A percentile compares a stretch with the other conserved stretches of the same genome.
Evolutionary conservation across 2,888 invertebrate species (phyloP).

Genomic region (Pinctada fucata): DNA sequence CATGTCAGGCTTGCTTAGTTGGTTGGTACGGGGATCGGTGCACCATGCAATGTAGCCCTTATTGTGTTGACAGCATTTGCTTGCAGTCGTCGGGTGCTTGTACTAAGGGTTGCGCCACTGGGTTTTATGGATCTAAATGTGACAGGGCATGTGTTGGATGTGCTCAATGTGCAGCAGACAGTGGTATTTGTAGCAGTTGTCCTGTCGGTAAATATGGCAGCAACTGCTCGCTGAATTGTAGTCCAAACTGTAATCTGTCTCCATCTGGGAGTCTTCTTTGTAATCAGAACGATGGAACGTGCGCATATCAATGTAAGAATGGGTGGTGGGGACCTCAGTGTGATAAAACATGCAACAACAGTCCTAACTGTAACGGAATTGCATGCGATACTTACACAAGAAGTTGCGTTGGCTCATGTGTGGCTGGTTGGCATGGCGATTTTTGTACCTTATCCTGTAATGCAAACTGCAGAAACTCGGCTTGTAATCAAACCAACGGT

Average conservation of each 20-base stretch:
- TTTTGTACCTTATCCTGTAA: constrained; percentile 18
- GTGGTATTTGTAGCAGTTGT: constrained; percentile 26
- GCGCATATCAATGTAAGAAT: constrained; percentile 13
- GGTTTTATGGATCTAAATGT: constrained; percentile 34
- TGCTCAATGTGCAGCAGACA: constrained; percentile 18
- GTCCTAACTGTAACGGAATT: background rate
- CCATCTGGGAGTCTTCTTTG: constrained; percentile 13
- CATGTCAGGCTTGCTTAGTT: constrained; percentile 11
- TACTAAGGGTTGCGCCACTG: background rate
- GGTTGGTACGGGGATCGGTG: constrained; percentile 28
- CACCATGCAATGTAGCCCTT: constrained; percentile 12
- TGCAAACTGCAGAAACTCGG: constrained; percentile 9
- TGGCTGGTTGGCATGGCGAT: constrained; percentile 20
- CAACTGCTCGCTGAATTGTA: constrained; percentile 16
- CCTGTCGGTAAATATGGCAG: constrained; percentile 1
- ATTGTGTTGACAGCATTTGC: constrained; percentile 19
- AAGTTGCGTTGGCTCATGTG: constrained; percentile 21
- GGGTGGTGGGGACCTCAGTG: constrained; percentile 31
- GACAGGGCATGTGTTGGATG: constrained; percentile 19
- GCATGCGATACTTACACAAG: constrained; percentile 24
- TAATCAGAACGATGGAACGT: constrained; percentile 19
- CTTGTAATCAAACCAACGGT: constrained; percentile 3
- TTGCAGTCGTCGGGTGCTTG: constrained; percentile 1
- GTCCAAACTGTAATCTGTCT: constrained; percentile 18
- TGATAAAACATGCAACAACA: constrained; percentile 19